Evolutionary conservation across 2,888 invertebrate species (phyloP), one percentile per base, ranked within the genome.

Genomic region (Chorisops tibialis): DNA sequence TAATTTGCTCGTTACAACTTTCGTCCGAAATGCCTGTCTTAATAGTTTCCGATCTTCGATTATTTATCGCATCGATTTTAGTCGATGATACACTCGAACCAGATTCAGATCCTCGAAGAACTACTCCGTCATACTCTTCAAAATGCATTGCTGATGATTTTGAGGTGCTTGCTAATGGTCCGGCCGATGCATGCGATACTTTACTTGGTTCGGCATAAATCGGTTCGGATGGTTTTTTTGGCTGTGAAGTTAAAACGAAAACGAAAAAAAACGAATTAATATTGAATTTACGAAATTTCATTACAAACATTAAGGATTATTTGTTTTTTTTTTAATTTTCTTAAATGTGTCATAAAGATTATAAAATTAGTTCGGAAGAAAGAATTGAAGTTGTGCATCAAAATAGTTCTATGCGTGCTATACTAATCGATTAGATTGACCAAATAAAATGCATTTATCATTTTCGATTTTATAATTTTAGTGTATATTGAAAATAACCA

Each of bases 191-290:
- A 50, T 41, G 24, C 4, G 54, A 11, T 19, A 24, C 19, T 62
- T 68, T 68, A 38, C 61, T 67, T 18, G 68, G 68, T 43, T 68
- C 68, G 5, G 68, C 68, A 63, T 68, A 68, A 38, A 68, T 67
- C 4, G 68, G 68, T 60, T 68, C 68, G 5, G 63, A 50, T 51
- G 67, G 58, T 49, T 64, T 67, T 54, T 67, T 67, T 12, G 43
- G 59, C 68, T 65, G 30, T 9, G 54, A 62, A n/a, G n/a, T n/a
- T n/a, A n/a, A n/a, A 58, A 59, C 24, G n/a, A 38, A 49, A 18
- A 35, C 9, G 30, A 51, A 35, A 35, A 49, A 35, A n/a, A 51
- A 51, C 35, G 30, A 35, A 35, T 37, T 7, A 14, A 47, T 6
- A 21, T 47, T 19, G 9, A 41, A 41, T 41, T n/a, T n/a, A n/a